These are phyloP conservation scores for Gila orcuttii DNA, from an alignment of 2,113 vertebrate genomes.

Conservation along the genomic window DNA sequence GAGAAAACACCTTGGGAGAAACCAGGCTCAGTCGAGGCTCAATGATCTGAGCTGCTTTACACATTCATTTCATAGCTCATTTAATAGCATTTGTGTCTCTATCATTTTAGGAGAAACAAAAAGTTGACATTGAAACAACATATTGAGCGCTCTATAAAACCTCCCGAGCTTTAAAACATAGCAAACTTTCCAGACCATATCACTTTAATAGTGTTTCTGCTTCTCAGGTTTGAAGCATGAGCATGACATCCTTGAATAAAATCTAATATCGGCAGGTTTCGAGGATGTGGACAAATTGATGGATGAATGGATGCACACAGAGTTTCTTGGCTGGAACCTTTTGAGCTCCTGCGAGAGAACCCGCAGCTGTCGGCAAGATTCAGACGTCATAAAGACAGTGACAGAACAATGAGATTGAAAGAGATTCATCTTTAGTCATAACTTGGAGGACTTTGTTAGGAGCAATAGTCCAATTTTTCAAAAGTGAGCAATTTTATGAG, in stretches of 20 bases:
- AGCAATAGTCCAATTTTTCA: background rate
- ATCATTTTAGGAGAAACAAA: background rate
- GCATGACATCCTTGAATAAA: slow-evolving; percentile 1
- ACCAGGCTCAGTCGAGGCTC: too few relatives aligned
- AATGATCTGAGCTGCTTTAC: background rate
- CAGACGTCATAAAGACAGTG: background rate
- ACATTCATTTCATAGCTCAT: background rate
- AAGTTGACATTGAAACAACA: background rate
- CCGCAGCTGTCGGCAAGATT: background rate
- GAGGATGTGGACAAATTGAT: background rate
- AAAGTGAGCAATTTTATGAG: background rate
- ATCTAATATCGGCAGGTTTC: background rate
- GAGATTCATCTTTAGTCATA: background rate
- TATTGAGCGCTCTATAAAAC: background rate
- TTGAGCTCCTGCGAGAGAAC: background rate
- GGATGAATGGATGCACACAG: background rate
- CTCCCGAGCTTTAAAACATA: background rate
- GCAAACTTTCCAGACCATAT: background rate
- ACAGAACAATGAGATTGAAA: background rate
- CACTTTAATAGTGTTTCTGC: background rate
- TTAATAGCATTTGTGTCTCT: background rate
- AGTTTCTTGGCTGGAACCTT: background rate
- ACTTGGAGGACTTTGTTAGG: background rate
- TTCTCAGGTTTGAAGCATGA: background rate
- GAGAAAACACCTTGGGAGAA: too few relatives aligned